phyloP scores from a whole-genome alignment of 2,888 invertebrate species.

The Scaptomyza reducta region DNA sequence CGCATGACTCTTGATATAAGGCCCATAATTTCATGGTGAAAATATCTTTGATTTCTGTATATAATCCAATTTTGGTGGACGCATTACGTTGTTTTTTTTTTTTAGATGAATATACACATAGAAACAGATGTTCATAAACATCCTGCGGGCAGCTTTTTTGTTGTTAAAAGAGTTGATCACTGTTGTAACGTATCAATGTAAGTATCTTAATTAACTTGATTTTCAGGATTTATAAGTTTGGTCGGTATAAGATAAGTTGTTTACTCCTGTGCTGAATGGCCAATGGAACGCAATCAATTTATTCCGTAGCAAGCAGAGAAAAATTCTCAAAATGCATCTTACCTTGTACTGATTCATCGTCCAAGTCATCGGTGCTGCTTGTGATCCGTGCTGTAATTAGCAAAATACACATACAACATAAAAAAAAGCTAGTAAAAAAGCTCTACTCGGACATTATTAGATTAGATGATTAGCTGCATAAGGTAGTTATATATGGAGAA shows the following conservation, averaged over 20 bases:
- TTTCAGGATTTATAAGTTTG: not conserved
- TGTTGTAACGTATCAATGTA: too few species aligned
- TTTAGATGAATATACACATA: too few species aligned
- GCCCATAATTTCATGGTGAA: too few species aligned
- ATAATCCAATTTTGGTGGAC: too few species aligned
- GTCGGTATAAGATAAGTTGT: not conserved
- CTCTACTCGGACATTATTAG: too few species aligned
- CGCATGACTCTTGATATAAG: too few species aligned
- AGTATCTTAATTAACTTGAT: not conserved
- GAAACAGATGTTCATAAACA: too few species aligned
- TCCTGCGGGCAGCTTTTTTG: not conserved
- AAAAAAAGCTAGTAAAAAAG: too few species aligned
- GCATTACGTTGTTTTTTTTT: too few species aligned
- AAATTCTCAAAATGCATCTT: constrained; percentile 84
- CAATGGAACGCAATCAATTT: constrained; percentile 40
- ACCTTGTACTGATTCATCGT: constrained; percentile 85
- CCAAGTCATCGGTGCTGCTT: constrained; percentile 94
- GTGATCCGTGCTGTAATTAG: constrained; percentile 89
- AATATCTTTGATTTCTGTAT: too few species aligned
- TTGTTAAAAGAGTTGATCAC: not conserved
- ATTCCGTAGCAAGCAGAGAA: constrained; percentile 84
- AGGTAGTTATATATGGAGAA: too few species aligned
- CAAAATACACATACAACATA: not conserved
- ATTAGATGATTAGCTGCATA: too few species aligned
- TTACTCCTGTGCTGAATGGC: constrained; percentile 13